Evolutionary conservation across 2,888 invertebrate species (phyloP).

Genomic region (Leucozona laternaria): DNA sequence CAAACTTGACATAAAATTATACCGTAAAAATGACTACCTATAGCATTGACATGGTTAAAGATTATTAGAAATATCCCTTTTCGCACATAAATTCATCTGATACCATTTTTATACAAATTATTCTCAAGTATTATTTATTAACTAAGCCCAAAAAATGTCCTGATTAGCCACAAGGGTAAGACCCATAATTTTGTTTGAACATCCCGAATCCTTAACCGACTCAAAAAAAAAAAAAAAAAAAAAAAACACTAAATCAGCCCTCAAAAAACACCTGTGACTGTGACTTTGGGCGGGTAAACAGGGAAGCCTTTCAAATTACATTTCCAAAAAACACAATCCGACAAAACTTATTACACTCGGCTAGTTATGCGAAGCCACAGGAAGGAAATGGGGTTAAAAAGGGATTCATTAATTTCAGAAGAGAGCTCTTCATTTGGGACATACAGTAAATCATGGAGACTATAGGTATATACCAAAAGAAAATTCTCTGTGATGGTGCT

Average conservation of each 20-base stretch:
- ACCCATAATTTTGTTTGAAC: neutral
- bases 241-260: constrained; percentile 44
- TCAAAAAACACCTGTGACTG: constrained; percentile 59
- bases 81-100: neutral
- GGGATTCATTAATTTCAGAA: constrained; percentile 67
- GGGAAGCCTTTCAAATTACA: constrained; percentile 46
- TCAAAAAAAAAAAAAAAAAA: neutral
- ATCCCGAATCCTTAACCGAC: neutral
- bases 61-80: too few relatives aligned
- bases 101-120: neutral
- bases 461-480: constrained; percentile 27
- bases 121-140: constrained; percentile 20
- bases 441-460: constrained; percentile 57
- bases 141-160: constrained; percentile 41
- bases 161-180: constrained; percentile 47
- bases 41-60: too few relatives aligned
- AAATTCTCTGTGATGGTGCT: neutral
- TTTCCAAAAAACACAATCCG: constrained; percentile 29
- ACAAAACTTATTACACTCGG: constrained; percentile 61
- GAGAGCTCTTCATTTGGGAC: constrained; percentile 60
- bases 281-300: neutral
- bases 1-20: neutral
- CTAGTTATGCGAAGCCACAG: constrained; percentile 24
- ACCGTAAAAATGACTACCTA: too few relatives aligned
- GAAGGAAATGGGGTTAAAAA: constrained; percentile 41